Evolutionary conservation across 23 tunicate genomes (phyloP), one percentile per base, ranked within the genome.

Genomic region (Botrylloides violaceus): DNA sequence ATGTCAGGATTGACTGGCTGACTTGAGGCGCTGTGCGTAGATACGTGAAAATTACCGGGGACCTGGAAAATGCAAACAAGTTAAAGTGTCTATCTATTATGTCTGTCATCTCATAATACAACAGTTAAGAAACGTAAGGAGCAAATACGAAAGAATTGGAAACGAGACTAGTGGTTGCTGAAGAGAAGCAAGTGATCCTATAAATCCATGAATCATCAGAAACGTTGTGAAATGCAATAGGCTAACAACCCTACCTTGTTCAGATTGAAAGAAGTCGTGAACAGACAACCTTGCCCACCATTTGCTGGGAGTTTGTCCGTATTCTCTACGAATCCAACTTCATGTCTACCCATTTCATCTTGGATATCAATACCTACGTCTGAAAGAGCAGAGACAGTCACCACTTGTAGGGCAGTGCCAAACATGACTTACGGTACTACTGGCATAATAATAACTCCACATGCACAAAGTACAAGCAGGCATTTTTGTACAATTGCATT

Each of bases 331-430:
- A 86, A 77, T 20, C 99, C 99, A 33, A 95, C 99, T 75, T 95
- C 99, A 63, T 95, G 99, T 2, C 99, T 71, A 25, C 99, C 99
- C 95, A 86, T 90, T 38, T 94, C 95, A 76, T 95, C 99, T 77
- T 95, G 99, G 35, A 95, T 95, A 70, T 95, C 99, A 66, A 95
- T 59, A 9, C 99, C 99, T 27, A 95, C 55, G 43, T 78, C 97
- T 90, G 71, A 80, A 79, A 68, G 24, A 60, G 23, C 15, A 23
- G 15, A 20, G 26, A 60, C 0, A n/a, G 25, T 60, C 55, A 12
- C 15, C 55, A 47, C 12, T 18, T 47, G n/a, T n/a, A n/a, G n/a
- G n/a, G n/a, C n/a, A n/a, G n/a, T n/a, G n/a, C n/a, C n/a, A n/a
- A n/a, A n/a, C n/a, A n/a, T n/a, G n/a, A n/a, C n/a, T n/a, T n/a